A percentile compares a stretch with the other conserved stretches of the same genome.
Conservation (phyloP, 2,113 vertebrate genomes). For the Nibea albiflora region DNA sequence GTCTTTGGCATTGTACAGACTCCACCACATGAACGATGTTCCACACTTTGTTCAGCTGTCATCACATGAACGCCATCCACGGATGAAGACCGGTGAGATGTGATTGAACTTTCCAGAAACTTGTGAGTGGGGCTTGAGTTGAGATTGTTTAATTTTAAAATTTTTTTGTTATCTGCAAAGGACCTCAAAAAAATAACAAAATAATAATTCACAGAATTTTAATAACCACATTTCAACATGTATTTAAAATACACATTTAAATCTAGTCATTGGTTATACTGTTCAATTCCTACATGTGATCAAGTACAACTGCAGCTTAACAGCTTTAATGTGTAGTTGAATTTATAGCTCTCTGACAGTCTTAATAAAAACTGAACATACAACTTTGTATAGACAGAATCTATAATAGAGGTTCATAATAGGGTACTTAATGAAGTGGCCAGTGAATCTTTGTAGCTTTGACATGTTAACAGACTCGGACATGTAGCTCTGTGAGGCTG, state of each 20-base stretch:
- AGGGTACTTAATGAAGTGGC: too few species aligned
- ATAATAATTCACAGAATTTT: background rate
- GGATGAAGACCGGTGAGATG: background rate
- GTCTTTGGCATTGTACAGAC: background rate
- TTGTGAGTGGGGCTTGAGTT: background rate
- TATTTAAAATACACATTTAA: background rate
- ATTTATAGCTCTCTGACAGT: too few species aligned
- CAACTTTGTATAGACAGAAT: too few species aligned
- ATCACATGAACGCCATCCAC: background rate
- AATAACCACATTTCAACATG: background rate
- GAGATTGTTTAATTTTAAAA: background rate
- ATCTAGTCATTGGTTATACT: background rate
- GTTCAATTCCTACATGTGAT: too few species aligned
- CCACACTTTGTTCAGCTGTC: background rate
- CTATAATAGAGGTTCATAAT: too few species aligned
- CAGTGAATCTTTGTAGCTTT: too few species aligned
- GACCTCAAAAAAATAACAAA: too few species aligned
- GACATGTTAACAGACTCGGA: too few species aligned
- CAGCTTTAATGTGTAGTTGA: too few species aligned
- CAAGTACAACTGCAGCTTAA: too few species aligned
- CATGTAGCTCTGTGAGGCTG: too few species aligned
- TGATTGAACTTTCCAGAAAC: background rate
- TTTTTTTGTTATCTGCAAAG: background rate
- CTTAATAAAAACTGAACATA: too few species aligned
- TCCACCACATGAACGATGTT: background rate